Percentiles rank a stretch among this genome's conserved stretches.
phyloP scores from a whole-genome alignment of 2,113 vertebrate species.

The Microcebus griseorufus region DNA sequence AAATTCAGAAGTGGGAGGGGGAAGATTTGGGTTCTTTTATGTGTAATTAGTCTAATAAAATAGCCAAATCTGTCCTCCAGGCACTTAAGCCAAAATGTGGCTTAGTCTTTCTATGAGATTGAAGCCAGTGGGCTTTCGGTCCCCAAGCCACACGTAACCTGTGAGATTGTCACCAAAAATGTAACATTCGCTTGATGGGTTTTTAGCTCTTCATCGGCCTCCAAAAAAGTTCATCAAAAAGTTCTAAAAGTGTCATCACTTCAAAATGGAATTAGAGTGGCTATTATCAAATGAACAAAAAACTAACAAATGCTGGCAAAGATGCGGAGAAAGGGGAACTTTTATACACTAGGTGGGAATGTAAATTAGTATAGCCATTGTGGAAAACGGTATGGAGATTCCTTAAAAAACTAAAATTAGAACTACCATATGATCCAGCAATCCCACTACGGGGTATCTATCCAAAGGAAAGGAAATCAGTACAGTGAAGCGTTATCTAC shows the following conservation, averaged over 20 bases:
- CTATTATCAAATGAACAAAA: neutral
- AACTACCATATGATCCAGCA: neutral
- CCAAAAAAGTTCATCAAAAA: neutral
- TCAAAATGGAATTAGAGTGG: conserved; percentile 7
- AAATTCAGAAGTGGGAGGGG: neutral
- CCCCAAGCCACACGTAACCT: neutral
- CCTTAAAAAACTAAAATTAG: neutral
- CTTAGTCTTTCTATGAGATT: neutral
- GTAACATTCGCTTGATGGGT: neutral
- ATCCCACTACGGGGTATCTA: neutral
- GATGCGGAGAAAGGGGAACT: neutral
- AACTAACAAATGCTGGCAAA: neutral
- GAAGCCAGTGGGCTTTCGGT: neutral
- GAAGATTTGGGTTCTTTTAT: neutral
- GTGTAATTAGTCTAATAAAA: neutral
- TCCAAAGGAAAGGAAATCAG: neutral
- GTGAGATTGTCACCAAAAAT: neutral
- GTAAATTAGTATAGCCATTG: neutral
- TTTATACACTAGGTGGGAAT: neutral
- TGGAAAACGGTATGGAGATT: neutral
- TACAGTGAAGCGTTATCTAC: neutral
- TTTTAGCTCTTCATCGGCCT: neutral
- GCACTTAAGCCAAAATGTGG: neutral
- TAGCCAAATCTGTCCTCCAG: neutral
- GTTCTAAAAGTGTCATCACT: neutral